A percentile compares a stretch with the other conserved stretches of the same genome.
phyloP scores from a whole-genome alignment of 2,113 vertebrate genomes.

The Onychostoma macrolepis region DNA sequence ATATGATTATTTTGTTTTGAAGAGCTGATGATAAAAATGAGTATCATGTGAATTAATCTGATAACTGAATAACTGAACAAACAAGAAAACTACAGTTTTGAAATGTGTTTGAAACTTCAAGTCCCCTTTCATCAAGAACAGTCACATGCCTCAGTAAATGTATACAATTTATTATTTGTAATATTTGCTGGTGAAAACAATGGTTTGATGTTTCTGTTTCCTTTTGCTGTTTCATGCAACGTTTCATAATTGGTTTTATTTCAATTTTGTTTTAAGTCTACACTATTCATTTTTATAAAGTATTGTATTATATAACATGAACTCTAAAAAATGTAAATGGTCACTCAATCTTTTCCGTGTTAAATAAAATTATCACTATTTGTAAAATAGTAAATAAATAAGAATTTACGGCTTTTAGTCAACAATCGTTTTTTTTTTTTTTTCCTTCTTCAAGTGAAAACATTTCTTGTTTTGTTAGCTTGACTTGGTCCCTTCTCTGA shows the following conservation, averaged over 20 bases:
- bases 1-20: background rate
- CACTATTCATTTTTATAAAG: too few relatives aligned
- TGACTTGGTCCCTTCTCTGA: background rate
- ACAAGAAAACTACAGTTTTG: too few relatives aligned
- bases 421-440: background rate
- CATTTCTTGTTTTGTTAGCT: constrained; percentile 13
- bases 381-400: background rate
- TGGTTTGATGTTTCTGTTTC: background rate
- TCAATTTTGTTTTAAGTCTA: too few relatives aligned
- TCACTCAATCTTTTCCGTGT: background rate
- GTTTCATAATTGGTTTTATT: too few relatives aligned
- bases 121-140: background rate
- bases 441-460: background rate
- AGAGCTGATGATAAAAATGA: background rate
- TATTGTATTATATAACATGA: background rate
- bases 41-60: background rate
- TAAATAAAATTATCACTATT: background rate
- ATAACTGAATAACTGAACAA: background rate
- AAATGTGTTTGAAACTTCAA: background rate
- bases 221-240: background rate
- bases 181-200: background rate
- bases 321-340: background rate
- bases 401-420: background rate
- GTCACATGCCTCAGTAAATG: background rate
- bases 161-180: background rate